Conservation (phyloP, 2,113 vertebrate genomes). For the Tachycineta bicolor region DNA sequence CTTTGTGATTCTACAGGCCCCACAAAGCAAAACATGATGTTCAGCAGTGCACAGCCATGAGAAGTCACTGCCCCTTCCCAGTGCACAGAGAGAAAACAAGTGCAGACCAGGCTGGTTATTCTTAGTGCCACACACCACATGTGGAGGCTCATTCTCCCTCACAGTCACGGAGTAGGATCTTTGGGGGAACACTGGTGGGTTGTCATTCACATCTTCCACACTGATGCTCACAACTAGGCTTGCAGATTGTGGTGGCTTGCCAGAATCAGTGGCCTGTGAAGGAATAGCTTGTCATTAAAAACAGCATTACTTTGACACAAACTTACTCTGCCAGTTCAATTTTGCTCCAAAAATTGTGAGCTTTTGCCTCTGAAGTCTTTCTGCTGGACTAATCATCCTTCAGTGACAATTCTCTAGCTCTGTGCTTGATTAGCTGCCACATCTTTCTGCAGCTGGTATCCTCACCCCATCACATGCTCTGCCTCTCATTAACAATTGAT, state of each 20-base stretch:
- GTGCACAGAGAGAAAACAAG: background rate
- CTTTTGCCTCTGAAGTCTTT: background rate
- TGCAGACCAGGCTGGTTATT: background rate
- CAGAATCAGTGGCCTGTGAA: constrained; percentile 58
- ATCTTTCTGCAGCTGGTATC: background rate
- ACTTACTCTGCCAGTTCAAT: background rate
- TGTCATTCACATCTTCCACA: constrained; percentile 67
- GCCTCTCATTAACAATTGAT: background rate
- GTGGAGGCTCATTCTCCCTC: constrained; percentile 63
- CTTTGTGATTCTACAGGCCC: background rate
- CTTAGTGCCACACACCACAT: constrained; percentile 12
- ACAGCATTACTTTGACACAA: background rate
- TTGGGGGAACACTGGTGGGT: constrained; percentile 48
- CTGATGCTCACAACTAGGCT: constrained; percentile 14
- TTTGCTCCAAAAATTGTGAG: background rate
- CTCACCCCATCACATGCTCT: background rate
- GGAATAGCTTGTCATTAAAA: background rate
- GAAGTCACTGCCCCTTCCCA: background rate
- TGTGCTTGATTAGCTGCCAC: background rate
- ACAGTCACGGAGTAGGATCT: background rate
- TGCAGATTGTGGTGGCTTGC: background rate
- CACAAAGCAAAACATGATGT: fast-evolving
- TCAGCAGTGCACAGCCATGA: background rate
- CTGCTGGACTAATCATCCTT: background rate
- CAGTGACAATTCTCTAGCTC: background rate